Evolutionary conservation across 1,140 invertebrate genomes (phyloP).

Genomic region (Cydia strobilella): DNA sequence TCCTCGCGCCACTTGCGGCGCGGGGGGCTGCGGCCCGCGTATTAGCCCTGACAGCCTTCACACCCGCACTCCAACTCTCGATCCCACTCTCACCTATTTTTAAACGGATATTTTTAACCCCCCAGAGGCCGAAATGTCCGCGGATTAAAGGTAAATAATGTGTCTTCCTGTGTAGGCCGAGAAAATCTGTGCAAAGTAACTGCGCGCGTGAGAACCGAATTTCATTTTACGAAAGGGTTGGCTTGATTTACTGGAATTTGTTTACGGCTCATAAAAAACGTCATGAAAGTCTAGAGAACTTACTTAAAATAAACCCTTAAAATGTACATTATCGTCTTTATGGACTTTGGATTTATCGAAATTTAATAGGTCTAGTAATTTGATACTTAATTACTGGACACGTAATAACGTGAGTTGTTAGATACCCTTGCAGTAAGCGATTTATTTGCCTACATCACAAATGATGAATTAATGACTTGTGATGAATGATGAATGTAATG

Average conservation of each 20-base stretch:
- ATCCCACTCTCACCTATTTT: slow-evolving; percentile 15
- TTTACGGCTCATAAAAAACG: slow-evolving; percentile 29
- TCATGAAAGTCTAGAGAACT: background rate
- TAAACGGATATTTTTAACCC: slow-evolving; percentile 27
- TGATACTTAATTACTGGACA: background rate
- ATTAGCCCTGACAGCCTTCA: slow-evolving; percentile 37
- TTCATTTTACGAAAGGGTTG: slow-evolving; percentile 29
- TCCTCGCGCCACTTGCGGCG: slow-evolving; percentile 37
- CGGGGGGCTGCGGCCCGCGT: slow-evolving; percentile 6
- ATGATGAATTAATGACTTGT: background rate
- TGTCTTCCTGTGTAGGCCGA: slow-evolving; percentile 25
- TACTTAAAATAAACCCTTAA: slow-evolving; percentile 5
- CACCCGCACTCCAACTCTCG: slow-evolving; percentile 34
- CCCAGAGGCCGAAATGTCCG: slow-evolving; percentile 15
- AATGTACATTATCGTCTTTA: background rate
- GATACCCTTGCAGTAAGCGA: background rate
- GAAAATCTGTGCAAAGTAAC: slow-evolving; percentile 27
- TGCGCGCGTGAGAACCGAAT: slow-evolving; percentile 25
- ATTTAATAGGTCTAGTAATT: background rate
- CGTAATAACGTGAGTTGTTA: background rate
- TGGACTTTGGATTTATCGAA: background rate
- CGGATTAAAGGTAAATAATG: slow-evolving; percentile 29
- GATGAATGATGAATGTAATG: too few relatives aligned
- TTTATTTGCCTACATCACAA: slow-evolving; percentile 14
- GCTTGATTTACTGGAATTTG: slow-evolving; percentile 29